These are phyloP conservation scores for Tribolium castaneum DNA, from an alignment of 1,140 invertebrate genomes.

Conservation along the genomic window DNA sequence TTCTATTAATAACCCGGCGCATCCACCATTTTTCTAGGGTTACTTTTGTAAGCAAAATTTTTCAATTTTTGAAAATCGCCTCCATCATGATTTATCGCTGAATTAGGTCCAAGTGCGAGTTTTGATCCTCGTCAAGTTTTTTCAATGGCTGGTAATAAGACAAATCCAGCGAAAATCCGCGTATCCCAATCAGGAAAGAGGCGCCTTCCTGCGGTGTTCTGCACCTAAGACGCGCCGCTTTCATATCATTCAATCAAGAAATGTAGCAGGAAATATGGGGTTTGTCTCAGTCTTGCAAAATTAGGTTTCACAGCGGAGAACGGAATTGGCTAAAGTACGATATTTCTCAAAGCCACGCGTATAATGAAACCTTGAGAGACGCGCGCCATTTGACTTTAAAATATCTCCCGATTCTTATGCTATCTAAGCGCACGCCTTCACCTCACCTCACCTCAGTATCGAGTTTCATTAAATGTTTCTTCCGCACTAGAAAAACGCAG, in stretches of 20 bases:
- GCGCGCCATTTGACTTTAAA: slow-evolving; percentile 54
- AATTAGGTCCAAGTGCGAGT: background rate
- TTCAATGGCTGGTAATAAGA: slow-evolving; percentile 41
- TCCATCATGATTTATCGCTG: slow-evolving; percentile 14
- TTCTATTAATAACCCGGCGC: too few species aligned
- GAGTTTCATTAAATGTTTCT: slow-evolving; percentile 9
- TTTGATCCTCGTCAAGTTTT: slow-evolving; percentile 12
- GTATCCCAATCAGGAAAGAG: slow-evolving; percentile 23
- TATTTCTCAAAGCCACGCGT: slow-evolving; percentile 57
- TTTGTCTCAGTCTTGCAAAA: slow-evolving; percentile 57
- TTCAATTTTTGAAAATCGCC: too few species aligned
- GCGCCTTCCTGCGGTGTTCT: slow-evolving; percentile 1
- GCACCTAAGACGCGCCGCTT: slow-evolving; percentile 35
- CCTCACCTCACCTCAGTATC: slow-evolving; percentile 32
- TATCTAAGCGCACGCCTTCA: slow-evolving; percentile 47
- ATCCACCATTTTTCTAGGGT: too few species aligned
- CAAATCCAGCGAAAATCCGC: slow-evolving; percentile 42
- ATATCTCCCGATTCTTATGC: slow-evolving; percentile 51
- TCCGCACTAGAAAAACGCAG: background rate
- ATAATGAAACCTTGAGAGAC: slow-evolving; percentile 54
- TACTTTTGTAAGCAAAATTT: too few species aligned
- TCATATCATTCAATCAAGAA: slow-evolving; percentile 59
- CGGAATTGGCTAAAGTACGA: slow-evolving; percentile 56
- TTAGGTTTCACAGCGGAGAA: slow-evolving; percentile 54
- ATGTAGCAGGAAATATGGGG: slow-evolving; percentile 58